These are phyloP conservation scores for Drosophila paramelanica DNA, from an alignment of 2,888 invertebrate genomes.

Conservation along the genomic window DNA sequence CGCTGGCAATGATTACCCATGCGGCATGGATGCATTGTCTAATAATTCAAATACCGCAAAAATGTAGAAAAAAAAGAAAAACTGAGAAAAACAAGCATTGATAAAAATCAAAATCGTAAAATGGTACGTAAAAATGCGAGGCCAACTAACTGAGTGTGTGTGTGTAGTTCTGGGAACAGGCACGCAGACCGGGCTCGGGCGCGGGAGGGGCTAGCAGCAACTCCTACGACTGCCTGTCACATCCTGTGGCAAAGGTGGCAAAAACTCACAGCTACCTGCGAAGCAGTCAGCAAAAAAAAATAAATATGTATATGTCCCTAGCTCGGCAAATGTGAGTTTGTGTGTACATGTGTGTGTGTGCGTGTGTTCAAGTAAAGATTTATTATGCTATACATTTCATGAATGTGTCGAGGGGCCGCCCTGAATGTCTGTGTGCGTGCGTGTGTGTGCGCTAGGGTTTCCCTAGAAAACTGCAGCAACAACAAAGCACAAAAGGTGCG, in stretches of 20 bases:
- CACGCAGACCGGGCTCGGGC: slow-evolving; percentile 21
- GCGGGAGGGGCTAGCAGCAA: slow-evolving; percentile 33
- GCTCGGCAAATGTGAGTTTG: slow-evolving; percentile 4
- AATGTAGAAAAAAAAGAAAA: slow-evolving; percentile 13
- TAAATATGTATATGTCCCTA: slow-evolving; percentile 55
- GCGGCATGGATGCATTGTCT: slow-evolving; percentile 60
- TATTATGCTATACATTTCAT: slow-evolving; percentile 81
- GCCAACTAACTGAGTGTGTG: slow-evolving; percentile 29
- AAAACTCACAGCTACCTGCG: slow-evolving; percentile 73
- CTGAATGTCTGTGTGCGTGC: slow-evolving; percentile 30
- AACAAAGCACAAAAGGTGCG: slow-evolving; percentile 71
- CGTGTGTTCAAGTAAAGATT: slow-evolving; percentile 70
- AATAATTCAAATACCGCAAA: slow-evolving; percentile 71
- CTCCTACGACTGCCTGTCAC: slow-evolving; percentile 71
- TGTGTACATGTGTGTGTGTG: slow-evolving; percentile 1
- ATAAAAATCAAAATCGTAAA: slow-evolving; percentile 76
- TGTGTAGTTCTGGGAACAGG: slow-evolving; percentile 56
- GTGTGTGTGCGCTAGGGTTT: slow-evolving; percentile 62
- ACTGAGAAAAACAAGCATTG: slow-evolving; percentile 46
- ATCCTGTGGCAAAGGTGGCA: slow-evolving; percentile 81
- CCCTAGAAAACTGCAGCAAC: slow-evolving; percentile 72
- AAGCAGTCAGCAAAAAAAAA: slow-evolving; percentile 49
- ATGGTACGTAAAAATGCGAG: slow-evolving; percentile 73
- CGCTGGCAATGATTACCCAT: slow-evolving; percentile 67
- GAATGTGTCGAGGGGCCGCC: slow-evolving; percentile 64